Evolutionary conservation across 2,797 vertebrate genomes (phyloP).

Genomic region (Pogonophryne albipinna): DNA sequence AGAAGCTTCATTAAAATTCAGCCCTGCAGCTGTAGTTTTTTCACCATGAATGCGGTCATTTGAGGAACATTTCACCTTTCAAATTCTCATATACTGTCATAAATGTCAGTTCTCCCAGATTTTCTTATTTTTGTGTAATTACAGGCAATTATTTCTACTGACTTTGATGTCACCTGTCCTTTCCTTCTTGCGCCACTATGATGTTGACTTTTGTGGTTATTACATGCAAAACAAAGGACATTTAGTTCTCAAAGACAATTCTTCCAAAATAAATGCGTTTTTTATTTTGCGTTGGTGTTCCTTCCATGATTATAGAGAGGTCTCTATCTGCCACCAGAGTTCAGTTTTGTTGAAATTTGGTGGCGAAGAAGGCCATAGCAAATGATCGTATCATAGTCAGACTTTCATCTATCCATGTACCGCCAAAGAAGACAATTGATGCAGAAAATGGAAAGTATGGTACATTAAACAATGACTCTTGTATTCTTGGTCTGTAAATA

Average conservation of each 20-base stretch:
- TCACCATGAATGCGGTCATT: background rate
- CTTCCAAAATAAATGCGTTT: background rate
- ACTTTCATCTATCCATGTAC: no score
- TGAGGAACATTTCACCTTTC: conserved; percentile 19
- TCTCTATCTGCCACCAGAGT: no score
- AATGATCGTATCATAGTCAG: background rate
- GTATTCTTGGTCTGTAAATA: background rate
- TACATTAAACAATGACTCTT: background rate
- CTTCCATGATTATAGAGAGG: no score
- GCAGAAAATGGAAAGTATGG: background rate
- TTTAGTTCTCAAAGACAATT: background rate
- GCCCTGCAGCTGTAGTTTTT: conserved; percentile 5
- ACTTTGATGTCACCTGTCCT: background rate
- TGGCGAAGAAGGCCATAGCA: background rate
- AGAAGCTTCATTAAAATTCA: conserved; percentile 7
- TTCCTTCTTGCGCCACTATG: background rate
- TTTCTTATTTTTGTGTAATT: background rate
- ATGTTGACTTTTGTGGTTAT: background rate
- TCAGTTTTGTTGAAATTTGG: background rate
- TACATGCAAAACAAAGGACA: background rate
- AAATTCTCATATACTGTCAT: background rate
- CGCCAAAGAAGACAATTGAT: background rate
- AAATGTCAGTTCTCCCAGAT: background rate
- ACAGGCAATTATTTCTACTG: background rate
- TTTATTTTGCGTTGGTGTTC: background rate